A percentile compares a stretch with the other conserved stretches of the same genome.
phyloP scores from a whole-genome alignment of 2,113 vertebrate species.

The Mormyrus lacerda region DNA sequence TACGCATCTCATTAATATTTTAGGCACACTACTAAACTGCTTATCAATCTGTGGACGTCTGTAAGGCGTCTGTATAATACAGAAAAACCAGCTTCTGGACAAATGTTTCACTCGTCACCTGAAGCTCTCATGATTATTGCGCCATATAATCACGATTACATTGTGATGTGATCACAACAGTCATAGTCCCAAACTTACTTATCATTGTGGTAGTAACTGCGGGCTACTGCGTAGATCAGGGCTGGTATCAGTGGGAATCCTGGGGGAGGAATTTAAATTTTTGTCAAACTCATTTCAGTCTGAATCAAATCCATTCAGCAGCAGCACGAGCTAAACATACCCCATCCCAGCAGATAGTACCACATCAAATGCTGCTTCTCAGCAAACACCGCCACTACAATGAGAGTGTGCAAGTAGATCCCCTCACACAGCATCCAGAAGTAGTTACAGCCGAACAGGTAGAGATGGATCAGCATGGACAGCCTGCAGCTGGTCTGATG shows the following conservation, averaged over 20 bases:
- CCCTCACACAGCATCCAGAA: conserved; percentile 99
- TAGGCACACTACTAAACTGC: too few species aligned
- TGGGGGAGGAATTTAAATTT: conserved; percentile 37
- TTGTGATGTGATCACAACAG: too few species aligned
- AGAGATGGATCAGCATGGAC: conserved; percentile 83
- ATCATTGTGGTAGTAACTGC: conserved; percentile 91
- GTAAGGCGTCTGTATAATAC: too few species aligned
- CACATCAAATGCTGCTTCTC: conserved; percentile 95
- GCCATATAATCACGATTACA: too few species aligned
- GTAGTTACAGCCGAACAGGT: conserved; percentile 93
- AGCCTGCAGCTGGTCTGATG: conserved; percentile 86
- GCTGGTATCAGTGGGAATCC: conserved; percentile 93
- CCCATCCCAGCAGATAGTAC: conserved; percentile 98
- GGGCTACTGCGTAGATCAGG: conserved; percentile 81
- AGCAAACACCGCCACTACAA: conserved; percentile 94
- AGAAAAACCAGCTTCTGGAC: too few species aligned
- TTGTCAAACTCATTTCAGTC: neutral
- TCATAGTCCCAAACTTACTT: conserved; percentile 68
- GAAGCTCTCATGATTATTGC: too few species aligned
- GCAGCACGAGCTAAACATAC: conserved; percentile 55
- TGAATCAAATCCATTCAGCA: neutral
- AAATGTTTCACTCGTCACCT: too few species aligned
- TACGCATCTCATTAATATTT: too few species aligned
- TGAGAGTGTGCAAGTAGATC: conserved; percentile 93
- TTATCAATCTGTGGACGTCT: too few species aligned